Conservation (phyloP, 2,113 vertebrate genomes). For the Alouatta palliata region DNA sequence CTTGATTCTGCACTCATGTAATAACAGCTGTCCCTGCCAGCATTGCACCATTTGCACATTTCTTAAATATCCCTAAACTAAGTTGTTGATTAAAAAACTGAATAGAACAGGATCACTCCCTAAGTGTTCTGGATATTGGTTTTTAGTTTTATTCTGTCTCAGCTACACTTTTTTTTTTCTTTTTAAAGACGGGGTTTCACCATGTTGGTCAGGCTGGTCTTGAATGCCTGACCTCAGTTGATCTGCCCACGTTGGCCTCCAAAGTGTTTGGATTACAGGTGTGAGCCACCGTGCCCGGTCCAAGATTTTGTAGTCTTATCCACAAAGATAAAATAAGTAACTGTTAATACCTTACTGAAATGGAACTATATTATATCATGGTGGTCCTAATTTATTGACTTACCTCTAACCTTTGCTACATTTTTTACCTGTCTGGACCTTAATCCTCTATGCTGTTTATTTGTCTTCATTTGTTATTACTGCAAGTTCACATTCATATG, state of each 20-base stretch:
- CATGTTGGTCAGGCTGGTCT: too few relatives aligned
- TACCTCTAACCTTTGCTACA: neutral
- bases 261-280: too few relatives aligned
- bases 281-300: too few relatives aligned
- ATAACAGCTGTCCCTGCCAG: neutral
- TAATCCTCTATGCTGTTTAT: neutral
- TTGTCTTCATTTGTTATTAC: slow-evolving; percentile 33
- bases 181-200: too few relatives aligned
- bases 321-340: slow-evolving; percentile 17
- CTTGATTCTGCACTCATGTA: neutral
- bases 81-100: neutral
- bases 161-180: neutral
- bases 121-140: neutral
- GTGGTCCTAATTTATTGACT: neutral
- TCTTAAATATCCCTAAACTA: neutral
- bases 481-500: slow-evolving; percentile 33
- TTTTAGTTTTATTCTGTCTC: neutral
- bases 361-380: neutral
- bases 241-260: too few relatives aligned
- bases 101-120: neutral
- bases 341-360: neutral
- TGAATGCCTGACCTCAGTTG: too few relatives aligned
- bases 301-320: slow-evolving; percentile 9
- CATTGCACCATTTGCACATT: neutral
- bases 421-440: neutral